These are phyloP conservation scores for Dolichomitus sp. DNA, from an alignment of 2,888 invertebrate genomes.

Conservation along the genomic window DNA sequence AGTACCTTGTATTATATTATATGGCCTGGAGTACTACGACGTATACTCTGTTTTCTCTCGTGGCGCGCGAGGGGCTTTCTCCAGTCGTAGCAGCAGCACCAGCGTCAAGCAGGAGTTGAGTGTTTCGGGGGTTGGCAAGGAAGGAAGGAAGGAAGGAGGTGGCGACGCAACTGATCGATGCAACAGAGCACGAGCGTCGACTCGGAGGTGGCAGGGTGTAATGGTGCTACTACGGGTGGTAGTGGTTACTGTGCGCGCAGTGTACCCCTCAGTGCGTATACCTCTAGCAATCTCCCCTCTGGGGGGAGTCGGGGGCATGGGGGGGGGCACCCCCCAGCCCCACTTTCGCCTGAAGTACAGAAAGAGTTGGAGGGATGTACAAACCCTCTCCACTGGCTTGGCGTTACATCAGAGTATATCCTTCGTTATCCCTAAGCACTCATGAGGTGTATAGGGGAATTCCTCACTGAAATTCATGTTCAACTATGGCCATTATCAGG, in stretches of 20 bases:
- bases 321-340: neutral
- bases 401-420: constrained; percentile 32
- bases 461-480: neutral
- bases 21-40: neutral
- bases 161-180: constrained; percentile 84
- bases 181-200: constrained; percentile 78
- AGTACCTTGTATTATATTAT: neutral
- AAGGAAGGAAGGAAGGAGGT: constrained; percentile 72
- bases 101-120: constrained; percentile 70
- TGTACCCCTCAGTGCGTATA: constrained; percentile 34
- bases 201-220: constrained; percentile 67
- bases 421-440: constrained; percentile 12
- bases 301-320: no score
- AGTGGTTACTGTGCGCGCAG: constrained; percentile 51
- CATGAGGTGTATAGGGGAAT: neutral
- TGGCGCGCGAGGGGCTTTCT: neutral
- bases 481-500: neutral
- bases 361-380: constrained; percentile 7
- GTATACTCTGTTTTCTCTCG: neutral
- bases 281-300: neutral
- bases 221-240: constrained; percentile 62
- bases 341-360: constrained; percentile 4
- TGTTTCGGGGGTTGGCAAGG: constrained; percentile 72
- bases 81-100: constrained; percentile 9
- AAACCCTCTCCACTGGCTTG: neutral